These are phyloP conservation scores for Cheilosia vulpina DNA, from an alignment of 2,888 invertebrate species.

Conservation along the genomic window DNA sequence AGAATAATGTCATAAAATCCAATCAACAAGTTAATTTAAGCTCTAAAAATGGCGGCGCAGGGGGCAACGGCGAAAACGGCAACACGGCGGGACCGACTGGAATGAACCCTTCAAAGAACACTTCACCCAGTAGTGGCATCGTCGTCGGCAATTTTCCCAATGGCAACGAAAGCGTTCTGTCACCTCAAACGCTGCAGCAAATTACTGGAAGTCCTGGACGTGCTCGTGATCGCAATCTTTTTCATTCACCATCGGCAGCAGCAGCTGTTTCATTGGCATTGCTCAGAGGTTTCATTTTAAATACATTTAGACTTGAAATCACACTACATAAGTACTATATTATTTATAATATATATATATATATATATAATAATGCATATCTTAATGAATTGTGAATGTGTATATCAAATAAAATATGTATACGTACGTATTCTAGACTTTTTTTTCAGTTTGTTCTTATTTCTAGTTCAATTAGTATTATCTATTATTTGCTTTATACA, in stretches of 20 bases:
- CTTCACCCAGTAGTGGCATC: conserved; percentile 75
- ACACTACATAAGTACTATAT: conserved; percentile 5
- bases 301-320: conserved; percentile 51
- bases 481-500: conserved; percentile 7
- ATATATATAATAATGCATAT: conserved; percentile 23
- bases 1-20: conserved; percentile 75
- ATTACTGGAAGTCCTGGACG: conserved; percentile 83
- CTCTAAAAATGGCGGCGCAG: conserved; percentile 65
- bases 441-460: conserved; percentile 21
- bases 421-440: conserved; percentile 6
- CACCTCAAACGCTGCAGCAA: conserved; percentile 82
- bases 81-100: conserved; percentile 74
- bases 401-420: conserved; percentile 28
- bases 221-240: conserved; percentile 83
- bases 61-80: conserved; percentile 62
- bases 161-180: conserved; percentile 75
- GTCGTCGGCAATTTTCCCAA: conserved; percentile 67
- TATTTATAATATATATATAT: no score
- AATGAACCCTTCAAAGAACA: conserved; percentile 52
- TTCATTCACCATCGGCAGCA: conserved; percentile 81
- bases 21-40: conserved; percentile 72
- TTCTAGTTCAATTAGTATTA: conserved; percentile 27
- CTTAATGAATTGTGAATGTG: conserved; percentile 54
- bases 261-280: conserved; percentile 82
- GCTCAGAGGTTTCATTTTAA: conserved; percentile 81